Conservation (phyloP, 2,797 vertebrate species). For the Phataginus tetradactyla region DNA sequence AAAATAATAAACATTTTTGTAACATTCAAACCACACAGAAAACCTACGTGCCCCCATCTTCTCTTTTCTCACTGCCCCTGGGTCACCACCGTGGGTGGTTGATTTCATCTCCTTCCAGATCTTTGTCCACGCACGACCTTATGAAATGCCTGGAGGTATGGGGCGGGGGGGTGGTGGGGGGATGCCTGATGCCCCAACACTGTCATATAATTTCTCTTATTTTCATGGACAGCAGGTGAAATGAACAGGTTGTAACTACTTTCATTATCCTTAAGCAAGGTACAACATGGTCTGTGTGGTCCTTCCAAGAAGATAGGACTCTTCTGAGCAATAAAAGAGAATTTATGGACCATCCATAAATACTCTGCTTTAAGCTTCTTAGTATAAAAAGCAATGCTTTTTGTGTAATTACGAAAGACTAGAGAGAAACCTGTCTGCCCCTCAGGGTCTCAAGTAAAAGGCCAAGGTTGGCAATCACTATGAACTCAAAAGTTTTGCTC, state of each 20-base stretch:
- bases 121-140: not conserved
- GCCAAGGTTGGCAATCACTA: not conserved
- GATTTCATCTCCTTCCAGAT: not conserved
- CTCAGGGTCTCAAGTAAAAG: not conserved
- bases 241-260: not conserved
- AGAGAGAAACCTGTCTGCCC: not conserved
- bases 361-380: not conserved
- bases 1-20: constrained; percentile 35
- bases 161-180: not conserved
- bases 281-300: not conserved
- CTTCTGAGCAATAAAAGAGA: not conserved
- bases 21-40: constrained; percentile 19
- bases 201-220: not conserved
- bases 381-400: not conserved
- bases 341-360: not conserved
- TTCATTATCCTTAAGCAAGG: not conserved
- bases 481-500: not conserved
- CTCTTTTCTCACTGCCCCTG: not conserved
- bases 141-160: not conserved
- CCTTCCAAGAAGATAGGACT: not conserved
- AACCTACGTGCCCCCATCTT: not conserved
- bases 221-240: not conserved
- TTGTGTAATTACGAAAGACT: constrained; percentile 30
- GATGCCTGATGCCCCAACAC: not conserved
- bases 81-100: not conserved